A percentile compares a stretch with the other conserved stretches of the same genome.
phyloP scores from a whole-genome alignment of 1,140 invertebrate genomes.

The Drosophila kikkawai region DNA sequence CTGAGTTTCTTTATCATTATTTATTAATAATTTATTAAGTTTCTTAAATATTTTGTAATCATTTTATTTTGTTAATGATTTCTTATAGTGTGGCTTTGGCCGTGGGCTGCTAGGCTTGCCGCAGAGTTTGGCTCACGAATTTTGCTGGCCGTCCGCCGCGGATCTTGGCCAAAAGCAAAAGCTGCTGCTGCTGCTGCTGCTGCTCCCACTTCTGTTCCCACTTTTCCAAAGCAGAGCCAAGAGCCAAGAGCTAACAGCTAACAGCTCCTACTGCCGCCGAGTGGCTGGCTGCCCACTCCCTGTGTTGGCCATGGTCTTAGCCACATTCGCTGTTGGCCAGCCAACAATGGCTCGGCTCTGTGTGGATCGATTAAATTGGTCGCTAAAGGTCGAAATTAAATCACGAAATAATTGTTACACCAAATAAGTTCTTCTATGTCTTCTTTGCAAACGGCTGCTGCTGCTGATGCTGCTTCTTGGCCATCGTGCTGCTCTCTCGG shows the following conservation, averaged over 20 bases:
- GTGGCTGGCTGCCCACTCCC: slow-evolving; percentile 21
- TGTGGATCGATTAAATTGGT: slow-evolving; percentile 81
- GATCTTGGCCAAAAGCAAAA: slow-evolving; percentile 28
- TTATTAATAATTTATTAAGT: background rate
- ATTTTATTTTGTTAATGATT: background rate
- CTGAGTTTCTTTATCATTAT: no score
- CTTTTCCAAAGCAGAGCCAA: slow-evolving; percentile 12
- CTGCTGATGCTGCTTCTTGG: slow-evolving; percentile 10
- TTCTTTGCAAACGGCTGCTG: slow-evolving; percentile 18
- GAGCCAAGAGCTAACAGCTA: slow-evolving; percentile 11
- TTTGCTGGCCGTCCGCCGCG: slow-evolving; percentile 45
- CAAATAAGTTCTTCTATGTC: slow-evolving; percentile 77
- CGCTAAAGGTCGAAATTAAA: slow-evolving; percentile 84
- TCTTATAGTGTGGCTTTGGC: slow-evolving; percentile 38
- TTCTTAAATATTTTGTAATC: background rate
- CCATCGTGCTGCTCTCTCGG: slow-evolving; percentile 32
- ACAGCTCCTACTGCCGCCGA: slow-evolving; percentile 16
- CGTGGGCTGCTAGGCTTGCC: slow-evolving; percentile 70
- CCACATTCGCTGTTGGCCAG: slow-evolving; percentile 33
- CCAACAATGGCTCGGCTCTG: slow-evolving; percentile 66
- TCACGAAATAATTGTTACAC: slow-evolving; percentile 84
- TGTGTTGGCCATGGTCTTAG: slow-evolving; percentile 17
- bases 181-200: slow-evolving; percentile 31
- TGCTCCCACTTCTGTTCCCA: slow-evolving; percentile 16
- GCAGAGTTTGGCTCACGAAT: slow-evolving; percentile 75